A percentile compares a stretch with the other conserved stretches of the same genome.
Conservation (phyloP, 1,140 invertebrate species). For the Cydia amplana region DNA sequence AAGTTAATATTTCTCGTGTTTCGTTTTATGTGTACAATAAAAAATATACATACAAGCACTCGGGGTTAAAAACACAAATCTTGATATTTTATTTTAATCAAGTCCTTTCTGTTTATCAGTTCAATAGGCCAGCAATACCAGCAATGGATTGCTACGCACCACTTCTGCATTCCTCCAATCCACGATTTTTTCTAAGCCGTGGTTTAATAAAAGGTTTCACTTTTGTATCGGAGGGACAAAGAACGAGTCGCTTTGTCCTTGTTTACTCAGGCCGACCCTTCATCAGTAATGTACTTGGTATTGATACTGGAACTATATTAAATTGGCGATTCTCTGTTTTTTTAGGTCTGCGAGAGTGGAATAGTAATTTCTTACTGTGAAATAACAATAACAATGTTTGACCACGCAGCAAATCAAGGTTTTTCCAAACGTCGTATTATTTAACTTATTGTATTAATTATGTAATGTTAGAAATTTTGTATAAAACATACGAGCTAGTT, state of each 20-base stretch:
- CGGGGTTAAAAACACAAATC: no score
- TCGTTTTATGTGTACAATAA: no score
- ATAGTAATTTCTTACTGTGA: background rate
- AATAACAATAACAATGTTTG: background rate
- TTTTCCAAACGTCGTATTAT: background rate
- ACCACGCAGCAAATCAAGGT: background rate
- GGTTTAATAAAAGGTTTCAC: constrained; percentile 1
- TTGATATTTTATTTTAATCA: no score
- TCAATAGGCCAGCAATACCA: no score
- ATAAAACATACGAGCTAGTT: background rate
- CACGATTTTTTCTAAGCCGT: background rate
- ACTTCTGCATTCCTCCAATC: background rate
- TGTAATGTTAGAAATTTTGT: background rate
- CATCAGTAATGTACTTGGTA: background rate
- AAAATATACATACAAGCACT: no score
- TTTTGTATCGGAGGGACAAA: constrained; percentile 23
- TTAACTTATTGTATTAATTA: background rate
- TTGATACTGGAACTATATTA: constrained; percentile 30
- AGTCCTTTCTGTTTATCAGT: no score
- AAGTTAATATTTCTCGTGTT: no score
- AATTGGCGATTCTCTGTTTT: constrained; percentile 13
- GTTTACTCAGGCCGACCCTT: constrained; percentile 22
- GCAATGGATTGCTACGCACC: background rate
- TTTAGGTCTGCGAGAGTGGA: background rate
- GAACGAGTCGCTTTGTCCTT: constrained; percentile 13